A percentile compares a stretch with the other conserved stretches of the same genome.
Evolutionary conservation across 1,140 invertebrate species (phyloP).

Genomic region (Solenopsis fugax): DNA sequence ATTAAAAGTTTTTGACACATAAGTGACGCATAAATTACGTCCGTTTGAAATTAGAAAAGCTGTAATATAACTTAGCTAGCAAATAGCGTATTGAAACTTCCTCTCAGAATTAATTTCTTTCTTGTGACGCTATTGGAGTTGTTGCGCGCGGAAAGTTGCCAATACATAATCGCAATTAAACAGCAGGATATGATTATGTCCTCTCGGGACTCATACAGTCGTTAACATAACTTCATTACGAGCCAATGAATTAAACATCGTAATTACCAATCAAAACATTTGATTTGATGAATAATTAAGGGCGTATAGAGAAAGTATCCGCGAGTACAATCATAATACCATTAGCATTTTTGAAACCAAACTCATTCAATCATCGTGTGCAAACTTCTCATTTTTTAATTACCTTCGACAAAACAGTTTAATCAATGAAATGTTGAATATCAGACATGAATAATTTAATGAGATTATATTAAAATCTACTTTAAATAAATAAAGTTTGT

Average conservation of each 20-base stretch:
- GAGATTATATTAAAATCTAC: not conserved
- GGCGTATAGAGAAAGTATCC: not conserved
- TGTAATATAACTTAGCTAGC: conserved; percentile 34
- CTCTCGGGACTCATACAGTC: not conserved
- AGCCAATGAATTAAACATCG: conserved; percentile 9
- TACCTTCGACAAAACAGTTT: not conserved
- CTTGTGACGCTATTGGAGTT: conserved; percentile 10
- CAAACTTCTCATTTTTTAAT: not conserved
- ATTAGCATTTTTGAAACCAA: conserved; percentile 5
- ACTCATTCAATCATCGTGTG: not conserved
- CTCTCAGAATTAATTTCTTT: conserved; percentile 29
- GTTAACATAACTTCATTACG: conserved; percentile 41
- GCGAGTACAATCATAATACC: not conserved
- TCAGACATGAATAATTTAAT: not conserved
- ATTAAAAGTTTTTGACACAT: conserved; percentile 31
- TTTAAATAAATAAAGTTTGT: not conserved
- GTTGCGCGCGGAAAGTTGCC: conserved; percentile 18
- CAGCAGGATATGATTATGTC: not conserved
- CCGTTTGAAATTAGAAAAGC: conserved; percentile 11
- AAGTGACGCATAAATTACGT: not conserved
- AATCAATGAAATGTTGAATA: not conserved
- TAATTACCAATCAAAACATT: not conserved
- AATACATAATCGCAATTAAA: conserved; percentile 45
- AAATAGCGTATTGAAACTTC: conserved; percentile 31
- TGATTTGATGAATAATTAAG: conserved; percentile 30